A percentile compares a stretch with the other conserved stretches of the same genome.
Evolutionary conservation across 1,140 invertebrate species (phyloP).

Genomic region (Drosophila serrata): DNA sequence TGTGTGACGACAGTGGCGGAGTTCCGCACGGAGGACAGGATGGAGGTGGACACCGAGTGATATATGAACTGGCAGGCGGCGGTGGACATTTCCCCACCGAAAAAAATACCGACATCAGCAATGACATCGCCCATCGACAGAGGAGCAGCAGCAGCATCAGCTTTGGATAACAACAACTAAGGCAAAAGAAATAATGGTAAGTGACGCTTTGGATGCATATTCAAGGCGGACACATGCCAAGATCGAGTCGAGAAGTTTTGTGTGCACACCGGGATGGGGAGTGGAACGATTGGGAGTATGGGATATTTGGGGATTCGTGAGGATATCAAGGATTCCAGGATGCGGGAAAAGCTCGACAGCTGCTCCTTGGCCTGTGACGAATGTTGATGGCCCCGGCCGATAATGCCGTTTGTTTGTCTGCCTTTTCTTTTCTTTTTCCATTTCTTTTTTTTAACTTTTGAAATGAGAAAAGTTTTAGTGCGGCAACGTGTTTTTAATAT

Average conservation of each 20-base stretch:
- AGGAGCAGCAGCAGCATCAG: constrained; percentile 10
- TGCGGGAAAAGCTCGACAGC: constrained; percentile 20
- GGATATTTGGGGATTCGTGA: background rate
- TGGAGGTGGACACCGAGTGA: constrained; percentile 52
- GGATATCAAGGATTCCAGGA: constrained; percentile 20
- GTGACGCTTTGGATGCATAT: constrained; percentile 68
- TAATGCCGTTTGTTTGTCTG: constrained; percentile 81
- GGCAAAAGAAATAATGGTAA: constrained; percentile 54
- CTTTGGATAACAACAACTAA: constrained; percentile 3
- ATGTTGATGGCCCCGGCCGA: constrained; percentile 68
- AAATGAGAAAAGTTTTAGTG: constrained; percentile 80
- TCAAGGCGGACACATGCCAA: constrained; percentile 64
- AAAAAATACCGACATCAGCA: constrained; percentile 51
- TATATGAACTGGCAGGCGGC: constrained; percentile 74
- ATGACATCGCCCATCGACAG: constrained; percentile 38
- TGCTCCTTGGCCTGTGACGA: constrained; percentile 64
- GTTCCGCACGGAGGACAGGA: background rate
- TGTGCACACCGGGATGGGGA: constrained; percentile 24
- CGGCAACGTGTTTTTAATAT: constrained; percentile 60
- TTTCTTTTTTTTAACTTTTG: constrained; percentile 79
- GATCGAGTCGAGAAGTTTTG: constrained; percentile 55
- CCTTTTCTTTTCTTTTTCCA: constrained; percentile 43
- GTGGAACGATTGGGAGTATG: background rate
- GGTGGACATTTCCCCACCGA: constrained; percentile 7
- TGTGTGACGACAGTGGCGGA: constrained; percentile 70